Evolutionary conservation across 2,797 vertebrate species (phyloP), one percentile per base, ranked within the genome.

Genomic region (Notolabrus celidotus): DNA sequence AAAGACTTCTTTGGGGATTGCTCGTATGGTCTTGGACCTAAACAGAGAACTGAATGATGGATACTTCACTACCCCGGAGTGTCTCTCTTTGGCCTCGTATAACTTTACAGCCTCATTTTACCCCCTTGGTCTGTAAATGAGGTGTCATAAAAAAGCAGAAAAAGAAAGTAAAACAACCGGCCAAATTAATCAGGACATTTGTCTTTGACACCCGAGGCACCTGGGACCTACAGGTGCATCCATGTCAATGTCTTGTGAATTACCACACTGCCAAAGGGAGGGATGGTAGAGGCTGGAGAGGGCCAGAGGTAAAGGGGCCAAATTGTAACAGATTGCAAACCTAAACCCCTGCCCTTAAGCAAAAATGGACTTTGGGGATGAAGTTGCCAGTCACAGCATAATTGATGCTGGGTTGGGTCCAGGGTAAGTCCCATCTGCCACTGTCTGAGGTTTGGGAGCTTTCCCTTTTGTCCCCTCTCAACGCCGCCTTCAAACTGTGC

Each of bases 301-400:
- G 47, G 49, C 46, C 39, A 20, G 51, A 74, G 74, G 74, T 85
- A 86, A 80, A 82, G 49, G 73, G 80, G 88, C 87, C 90, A 92
- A 91, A 90, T 71, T 71, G 67, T 78, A 89, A 86, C 89, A 91
- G 89, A 93, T 92, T 91, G 88, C 79, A 67, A 75, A 76, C 51
- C 77, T 77, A 79, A 76, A 83, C 80, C 84, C 43, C 61, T 78
- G 72, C 73, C 82, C 67, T 82, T 71, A 67, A 86, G 59, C 67
- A 71, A 76, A 86, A 43, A 74, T 59, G 36, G 78, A 87, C 79
- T 88, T 88, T 67, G 67, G 71, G 67, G 80, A 86, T 59, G 54
- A 76, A 62, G 80, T 70, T 89, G 90, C 85, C 90, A 92, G 90
- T 88, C 78, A 72, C 61, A 51, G 72, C 55, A 83, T 93, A 91